A percentile compares a stretch with the other conserved stretches of the same genome.
Conservation (phyloP, 2,797 vertebrate species). For the Ceryle rudis region DNA sequence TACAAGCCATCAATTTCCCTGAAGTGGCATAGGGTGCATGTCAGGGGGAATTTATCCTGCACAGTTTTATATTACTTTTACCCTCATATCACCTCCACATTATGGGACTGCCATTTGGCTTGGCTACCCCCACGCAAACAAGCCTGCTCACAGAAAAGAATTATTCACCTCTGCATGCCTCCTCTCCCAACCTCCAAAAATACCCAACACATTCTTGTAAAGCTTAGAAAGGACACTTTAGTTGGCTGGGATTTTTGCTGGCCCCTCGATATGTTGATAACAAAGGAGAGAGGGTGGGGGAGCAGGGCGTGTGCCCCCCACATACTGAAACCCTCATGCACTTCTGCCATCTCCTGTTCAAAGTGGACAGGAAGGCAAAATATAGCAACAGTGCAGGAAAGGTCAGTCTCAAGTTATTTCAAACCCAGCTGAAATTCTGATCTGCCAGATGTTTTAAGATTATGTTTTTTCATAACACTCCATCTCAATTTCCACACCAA, state of each 20-base stretch:
- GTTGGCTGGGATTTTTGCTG: background rate
- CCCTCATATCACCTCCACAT: background rate
- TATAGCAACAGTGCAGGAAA: background rate
- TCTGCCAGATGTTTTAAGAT: constrained; percentile 17
- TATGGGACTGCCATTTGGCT: background rate
- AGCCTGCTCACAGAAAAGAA: background rate
- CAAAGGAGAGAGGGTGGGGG: background rate
- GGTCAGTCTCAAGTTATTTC: background rate
- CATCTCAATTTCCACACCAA: constrained; percentile 4
- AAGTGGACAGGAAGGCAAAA: background rate
- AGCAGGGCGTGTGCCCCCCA: fast-evolving
- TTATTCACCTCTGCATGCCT: background rate
- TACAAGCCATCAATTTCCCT: background rate
- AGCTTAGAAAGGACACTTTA: background rate
- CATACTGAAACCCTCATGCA: fast-evolving
- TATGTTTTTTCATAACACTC: background rate
- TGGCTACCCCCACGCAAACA: background rate
- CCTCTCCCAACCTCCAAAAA: background rate
- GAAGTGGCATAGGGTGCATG: background rate
- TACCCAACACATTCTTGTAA: background rate
- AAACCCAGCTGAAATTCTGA: constrained; percentile 29
- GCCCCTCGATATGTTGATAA: background rate
- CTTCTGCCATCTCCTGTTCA: background rate
- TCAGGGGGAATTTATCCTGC: background rate
- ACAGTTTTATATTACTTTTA: background rate